These are phyloP conservation scores for Electrona antarctica DNA, from an alignment of 2,113 vertebrate genomes.

Conservation along the genomic window DNA sequence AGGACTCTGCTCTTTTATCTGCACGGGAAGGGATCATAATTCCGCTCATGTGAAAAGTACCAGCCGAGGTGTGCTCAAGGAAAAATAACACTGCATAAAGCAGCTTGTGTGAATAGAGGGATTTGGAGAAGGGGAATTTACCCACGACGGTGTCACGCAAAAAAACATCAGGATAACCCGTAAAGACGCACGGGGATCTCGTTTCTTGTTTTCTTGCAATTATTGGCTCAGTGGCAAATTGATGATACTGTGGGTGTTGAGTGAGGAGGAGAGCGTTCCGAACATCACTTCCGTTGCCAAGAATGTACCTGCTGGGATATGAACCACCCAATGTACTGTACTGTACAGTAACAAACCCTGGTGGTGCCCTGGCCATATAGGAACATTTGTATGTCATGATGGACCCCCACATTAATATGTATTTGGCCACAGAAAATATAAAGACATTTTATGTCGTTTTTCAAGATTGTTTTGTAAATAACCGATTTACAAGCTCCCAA, in stretches of 20 bases:
- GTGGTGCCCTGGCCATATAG: no score
- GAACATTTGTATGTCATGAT: no score
- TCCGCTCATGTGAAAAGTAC: conserved; percentile 49
- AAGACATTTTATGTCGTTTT: no score
- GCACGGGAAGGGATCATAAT: conserved; percentile 52
- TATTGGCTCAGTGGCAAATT: conserved; percentile 21
- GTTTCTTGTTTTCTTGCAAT: background rate
- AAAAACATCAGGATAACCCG: conserved; percentile 19
- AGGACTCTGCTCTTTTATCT: conserved; percentile 70
- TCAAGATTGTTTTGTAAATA: no score
- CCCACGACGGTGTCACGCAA: conserved; percentile 36
- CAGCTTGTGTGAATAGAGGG: conserved; percentile 3
- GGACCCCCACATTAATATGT: no score
- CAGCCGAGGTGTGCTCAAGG: conserved; percentile 44
- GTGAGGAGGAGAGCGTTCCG: background rate
- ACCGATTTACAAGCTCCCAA: no score
- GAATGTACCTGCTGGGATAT: background rate
- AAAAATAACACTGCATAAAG: conserved; percentile 48
- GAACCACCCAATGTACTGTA: background rate
- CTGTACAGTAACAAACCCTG: no score
- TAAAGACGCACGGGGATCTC: background rate
- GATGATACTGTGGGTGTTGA: background rate
- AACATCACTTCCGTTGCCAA: background rate
- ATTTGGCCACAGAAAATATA: no score
- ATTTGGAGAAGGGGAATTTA: conserved; percentile 55